Conservation (phyloP, 2,113 vertebrate species). For the Uropsilus gracilis region DNA sequence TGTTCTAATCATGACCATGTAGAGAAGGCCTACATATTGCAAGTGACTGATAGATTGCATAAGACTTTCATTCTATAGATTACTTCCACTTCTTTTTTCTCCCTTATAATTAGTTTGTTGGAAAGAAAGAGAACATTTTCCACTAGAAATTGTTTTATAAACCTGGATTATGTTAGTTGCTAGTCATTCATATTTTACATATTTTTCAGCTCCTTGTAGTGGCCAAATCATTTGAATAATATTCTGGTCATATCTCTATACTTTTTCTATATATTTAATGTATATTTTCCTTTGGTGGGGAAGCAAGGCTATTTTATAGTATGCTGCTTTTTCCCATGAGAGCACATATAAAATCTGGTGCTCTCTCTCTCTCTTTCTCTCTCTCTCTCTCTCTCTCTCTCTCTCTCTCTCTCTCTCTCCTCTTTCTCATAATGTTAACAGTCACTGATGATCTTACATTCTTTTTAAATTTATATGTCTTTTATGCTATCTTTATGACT, state of each 20-base stretch:
- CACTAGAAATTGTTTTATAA: background rate
- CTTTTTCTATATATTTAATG: background rate
- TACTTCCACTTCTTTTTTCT: background rate
- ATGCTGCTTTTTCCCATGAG: background rate
- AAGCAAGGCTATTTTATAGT: background rate
- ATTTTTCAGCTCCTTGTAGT: background rate
- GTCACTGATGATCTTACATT: background rate
- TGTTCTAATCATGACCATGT: constrained; percentile 2
- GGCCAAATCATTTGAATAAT: background rate
- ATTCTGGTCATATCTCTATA: background rate
- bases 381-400: no score
- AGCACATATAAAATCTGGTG: background rate
- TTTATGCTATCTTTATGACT: background rate
- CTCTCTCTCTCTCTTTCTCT: background rate
- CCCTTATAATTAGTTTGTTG: background rate
- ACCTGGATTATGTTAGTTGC: background rate
- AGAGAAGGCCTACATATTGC: background rate
- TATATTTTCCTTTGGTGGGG: background rate
- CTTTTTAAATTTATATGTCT: background rate
- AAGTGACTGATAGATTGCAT: background rate
- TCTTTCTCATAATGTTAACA: background rate
- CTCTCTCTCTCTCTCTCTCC: no score
- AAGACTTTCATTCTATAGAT: background rate
- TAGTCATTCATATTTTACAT: background rate
- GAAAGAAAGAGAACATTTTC: background rate